These are phyloP conservation scores for Acromyrmex charruanus DNA, from an alignment of 1,140 invertebrate species.

Conservation along the genomic window DNA sequence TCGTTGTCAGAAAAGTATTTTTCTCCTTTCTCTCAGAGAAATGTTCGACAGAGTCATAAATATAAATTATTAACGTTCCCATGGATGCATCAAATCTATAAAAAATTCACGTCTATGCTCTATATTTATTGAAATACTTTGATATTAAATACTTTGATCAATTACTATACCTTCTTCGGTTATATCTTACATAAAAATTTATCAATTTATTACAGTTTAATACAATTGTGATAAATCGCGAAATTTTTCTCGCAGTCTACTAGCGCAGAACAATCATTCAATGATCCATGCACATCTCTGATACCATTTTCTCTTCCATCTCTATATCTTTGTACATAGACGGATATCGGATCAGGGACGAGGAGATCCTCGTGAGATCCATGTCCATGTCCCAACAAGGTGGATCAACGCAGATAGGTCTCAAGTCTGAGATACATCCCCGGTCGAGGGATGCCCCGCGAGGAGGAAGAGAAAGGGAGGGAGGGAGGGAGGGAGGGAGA, in stretches of 20 bases:
- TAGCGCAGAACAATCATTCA: not conserved
- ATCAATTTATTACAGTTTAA: not conserved
- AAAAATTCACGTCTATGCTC: not conserved
- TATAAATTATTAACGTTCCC: not conserved
- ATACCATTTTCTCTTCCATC: constrained; percentile 6
- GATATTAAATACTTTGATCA: not conserved
- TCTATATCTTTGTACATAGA: constrained; percentile 69
- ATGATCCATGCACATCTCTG: constrained; percentile 1
- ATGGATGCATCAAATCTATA: too few species aligned
- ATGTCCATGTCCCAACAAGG: constrained; percentile 67
- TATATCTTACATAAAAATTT: not conserved
- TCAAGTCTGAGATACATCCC: constrained; percentile 47
- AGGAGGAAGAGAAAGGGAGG: constrained; percentile 50
- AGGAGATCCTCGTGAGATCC: constrained; percentile 71
- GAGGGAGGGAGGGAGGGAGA: constrained; percentile 41
- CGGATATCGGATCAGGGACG: constrained; percentile 68
- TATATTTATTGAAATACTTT: not conserved
- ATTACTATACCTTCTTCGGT: not conserved
- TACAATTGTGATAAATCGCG: not conserved
- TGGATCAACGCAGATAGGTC: constrained; percentile 68
- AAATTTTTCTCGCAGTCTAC: not conserved
- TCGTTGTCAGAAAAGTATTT: not conserved
- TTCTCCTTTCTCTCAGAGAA: not conserved
- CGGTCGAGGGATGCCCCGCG: constrained; percentile 36
- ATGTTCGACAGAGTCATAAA: not conserved